Evolutionary conservation across 2,797 vertebrate species (phyloP), one percentile per base, ranked within the genome.

Genomic region (Setipinna tenuifilis): DNA sequence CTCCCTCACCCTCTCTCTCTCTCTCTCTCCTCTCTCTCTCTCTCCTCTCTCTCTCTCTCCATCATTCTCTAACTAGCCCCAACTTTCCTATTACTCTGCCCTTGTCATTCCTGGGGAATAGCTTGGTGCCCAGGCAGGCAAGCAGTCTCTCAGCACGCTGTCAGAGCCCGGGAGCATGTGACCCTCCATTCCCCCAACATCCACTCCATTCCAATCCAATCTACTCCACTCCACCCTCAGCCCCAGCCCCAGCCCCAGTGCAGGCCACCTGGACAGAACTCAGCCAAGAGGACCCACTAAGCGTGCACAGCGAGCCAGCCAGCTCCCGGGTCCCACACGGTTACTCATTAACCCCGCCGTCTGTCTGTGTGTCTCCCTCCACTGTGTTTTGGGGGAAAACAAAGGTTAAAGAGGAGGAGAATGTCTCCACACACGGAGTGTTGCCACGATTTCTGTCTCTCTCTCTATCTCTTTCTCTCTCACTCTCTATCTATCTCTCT

Each of bases 21-120:
- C 2, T 54, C 50, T 68, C 62, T 68, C 68, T 19, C 68, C 68
- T 75, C 68, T 41, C 28, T 75, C 68, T 41, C 68, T 19, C 28
- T 17, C 68, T 75, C 65, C 28, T 75, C 68, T 41, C 68, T 75
- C 28, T 35, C 16, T 75, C 14, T 35, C 68, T 41, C 28, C 17
- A 0, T 71, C 31, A 17, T 1, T 71, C 28, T 17, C 71, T 78
- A 44, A 31, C 25, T 71, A 71, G 71, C 71, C 35, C 71, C 16
- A 19, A 41, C 31, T 21, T n/a, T 84, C 87, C 93, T 93, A 94
- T 94, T 93, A 41, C 89, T 90, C 93, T 93, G 89, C 87, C 83
- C 89, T 93, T 93, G 91, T 92, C 91, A 95, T 95, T 94, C 93
- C 93, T 93, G 91, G 90, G 87, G 87, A 87, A 89, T 89, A 86